Percentiles rank a stretch among this genome's conserved stretches.
Conservation (phyloP, 2,888 invertebrate species). For the Dicyrtomina minuta region DNA sequence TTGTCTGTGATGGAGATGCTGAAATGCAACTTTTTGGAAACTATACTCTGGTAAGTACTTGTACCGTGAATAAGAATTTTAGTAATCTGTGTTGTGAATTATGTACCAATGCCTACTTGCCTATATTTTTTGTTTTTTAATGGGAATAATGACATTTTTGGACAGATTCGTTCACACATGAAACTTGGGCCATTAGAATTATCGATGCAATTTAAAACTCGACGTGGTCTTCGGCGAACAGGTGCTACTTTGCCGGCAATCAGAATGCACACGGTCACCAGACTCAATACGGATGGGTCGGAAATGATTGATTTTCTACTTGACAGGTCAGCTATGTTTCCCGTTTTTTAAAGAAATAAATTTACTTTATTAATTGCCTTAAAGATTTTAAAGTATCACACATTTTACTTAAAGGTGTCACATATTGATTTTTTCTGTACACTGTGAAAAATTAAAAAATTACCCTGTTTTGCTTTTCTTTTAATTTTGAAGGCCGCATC, state of each 20-base stretch:
- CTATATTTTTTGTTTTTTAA: too few relatives aligned
- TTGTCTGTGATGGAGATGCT: slow-evolving; percentile 49
- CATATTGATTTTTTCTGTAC: too few relatives aligned
- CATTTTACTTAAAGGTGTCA: too few relatives aligned
- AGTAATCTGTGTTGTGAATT: background rate
- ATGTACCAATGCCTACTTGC: background rate
- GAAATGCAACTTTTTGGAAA: slow-evolving; percentile 53
- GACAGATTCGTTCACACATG: slow-evolving; percentile 52
- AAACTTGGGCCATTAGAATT: slow-evolving; percentile 49
- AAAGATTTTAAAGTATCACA: background rate
- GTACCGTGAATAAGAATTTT: slow-evolving; percentile 4
- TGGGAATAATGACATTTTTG: background rate
- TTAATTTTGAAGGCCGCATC: slow-evolving; percentile 46
- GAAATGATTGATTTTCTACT: slow-evolving; percentile 53
- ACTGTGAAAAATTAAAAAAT: background rate
- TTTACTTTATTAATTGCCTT: background rate
- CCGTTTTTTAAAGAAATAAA: background rate
- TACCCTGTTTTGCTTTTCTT: background rate
- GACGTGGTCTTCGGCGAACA: slow-evolving; percentile 45
- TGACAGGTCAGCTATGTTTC: slow-evolving; percentile 49
- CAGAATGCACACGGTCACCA: slow-evolving; percentile 48
- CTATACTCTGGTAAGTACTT: slow-evolving; percentile 51
- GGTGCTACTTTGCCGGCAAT: slow-evolving; percentile 46
- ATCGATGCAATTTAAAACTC: slow-evolving; percentile 51
- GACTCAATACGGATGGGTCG: slow-evolving; percentile 52